Evolutionary conservation across 2,113 vertebrate genomes (phyloP).

Genomic region (Pao palembangensis): DNA sequence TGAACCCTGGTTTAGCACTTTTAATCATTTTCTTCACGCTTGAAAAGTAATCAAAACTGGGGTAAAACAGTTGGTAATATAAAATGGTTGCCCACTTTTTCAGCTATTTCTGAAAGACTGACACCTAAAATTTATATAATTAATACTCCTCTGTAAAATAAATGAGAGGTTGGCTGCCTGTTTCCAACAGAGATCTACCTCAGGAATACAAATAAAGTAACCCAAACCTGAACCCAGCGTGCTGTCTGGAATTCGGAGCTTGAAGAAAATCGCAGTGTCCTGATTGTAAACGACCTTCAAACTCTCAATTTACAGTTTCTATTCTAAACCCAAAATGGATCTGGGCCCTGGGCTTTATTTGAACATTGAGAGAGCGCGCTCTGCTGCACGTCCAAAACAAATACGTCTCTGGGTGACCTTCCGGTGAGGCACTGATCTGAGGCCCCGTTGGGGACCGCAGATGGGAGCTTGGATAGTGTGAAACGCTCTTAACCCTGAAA

Average conservation of each 20-base stretch:
- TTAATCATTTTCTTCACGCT: no score
- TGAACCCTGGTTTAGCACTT: no score
- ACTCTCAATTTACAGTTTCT: constrained; percentile 32
- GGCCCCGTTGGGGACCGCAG: constrained; percentile 24
- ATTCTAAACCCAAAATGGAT: constrained; percentile 34
- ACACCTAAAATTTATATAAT: background rate
- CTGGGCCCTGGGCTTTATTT: constrained; percentile 41
- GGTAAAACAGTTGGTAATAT: background rate
- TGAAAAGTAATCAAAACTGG: background rate
- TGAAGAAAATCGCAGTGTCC: constrained; percentile 10
- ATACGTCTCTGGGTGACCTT: constrained; percentile 32
- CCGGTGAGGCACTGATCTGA: constrained; percentile 36
- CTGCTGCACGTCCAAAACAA: constrained; percentile 50
- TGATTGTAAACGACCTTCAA: constrained; percentile 21
- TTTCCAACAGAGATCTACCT: no score
- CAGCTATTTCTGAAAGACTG: background rate
- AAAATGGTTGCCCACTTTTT: background rate
- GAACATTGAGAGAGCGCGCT: constrained; percentile 23
- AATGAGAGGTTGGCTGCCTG: no score
- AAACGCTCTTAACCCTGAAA: constrained; percentile 45
- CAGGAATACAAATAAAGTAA: no score
- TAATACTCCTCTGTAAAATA: no score
- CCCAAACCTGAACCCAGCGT: constrained; percentile 7
- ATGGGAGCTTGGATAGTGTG: constrained; percentile 35
- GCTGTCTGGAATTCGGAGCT: constrained; percentile 20